These are phyloP conservation scores for Danio choprae DNA, from an alignment of 2,797 vertebrate genomes.

Conservation along the genomic window DNA sequence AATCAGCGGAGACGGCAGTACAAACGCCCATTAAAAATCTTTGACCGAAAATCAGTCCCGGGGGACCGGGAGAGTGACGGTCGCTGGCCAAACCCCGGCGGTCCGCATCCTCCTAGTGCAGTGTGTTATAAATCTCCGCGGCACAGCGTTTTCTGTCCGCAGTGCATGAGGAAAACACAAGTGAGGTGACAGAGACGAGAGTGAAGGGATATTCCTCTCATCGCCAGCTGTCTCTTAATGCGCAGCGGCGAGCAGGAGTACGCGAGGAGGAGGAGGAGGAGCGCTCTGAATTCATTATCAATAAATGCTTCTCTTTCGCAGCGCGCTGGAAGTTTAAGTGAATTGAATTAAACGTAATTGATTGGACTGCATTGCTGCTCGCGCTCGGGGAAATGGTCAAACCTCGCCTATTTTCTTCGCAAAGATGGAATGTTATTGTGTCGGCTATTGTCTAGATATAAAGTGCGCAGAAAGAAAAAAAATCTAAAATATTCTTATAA, in stretches of 20 bases:
- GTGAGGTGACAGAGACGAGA: conserved; percentile 59
- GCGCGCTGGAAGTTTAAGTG: conserved; percentile 80
- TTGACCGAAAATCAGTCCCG: conserved; percentile 64
- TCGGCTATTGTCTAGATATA: conserved; percentile 34
- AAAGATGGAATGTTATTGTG: conserved; percentile 58
- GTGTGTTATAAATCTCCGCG: conserved; percentile 66
- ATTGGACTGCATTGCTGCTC: conserved; percentile 74
- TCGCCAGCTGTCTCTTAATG: conserved; percentile 60
- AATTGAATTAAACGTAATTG: conserved; percentile 81
- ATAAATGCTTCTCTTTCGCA: conserved; percentile 79
- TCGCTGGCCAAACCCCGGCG: conserved; percentile 67
- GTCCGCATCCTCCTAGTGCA: conserved; percentile 69
- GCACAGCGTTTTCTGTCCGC: conserved; percentile 45
- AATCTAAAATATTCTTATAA: neutral
- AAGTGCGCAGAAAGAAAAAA: neutral
- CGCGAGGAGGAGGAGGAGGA: conserved; percentile 61
- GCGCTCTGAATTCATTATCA: conserved; percentile 76
- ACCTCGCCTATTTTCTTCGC: conserved; percentile 64
- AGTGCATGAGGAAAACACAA: conserved; percentile 49
- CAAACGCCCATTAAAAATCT: conserved; percentile 75
- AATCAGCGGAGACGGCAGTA: conserved; percentile 55
- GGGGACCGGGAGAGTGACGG: conserved; percentile 66
- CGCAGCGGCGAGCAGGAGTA: conserved; percentile 51
- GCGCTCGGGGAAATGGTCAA: conserved; percentile 69
- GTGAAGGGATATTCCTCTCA: conserved; percentile 55